These are phyloP conservation scores for Druon quercuslanigerum DNA, from an alignment of 1,140 invertebrate species.

Conservation along the genomic window DNA sequence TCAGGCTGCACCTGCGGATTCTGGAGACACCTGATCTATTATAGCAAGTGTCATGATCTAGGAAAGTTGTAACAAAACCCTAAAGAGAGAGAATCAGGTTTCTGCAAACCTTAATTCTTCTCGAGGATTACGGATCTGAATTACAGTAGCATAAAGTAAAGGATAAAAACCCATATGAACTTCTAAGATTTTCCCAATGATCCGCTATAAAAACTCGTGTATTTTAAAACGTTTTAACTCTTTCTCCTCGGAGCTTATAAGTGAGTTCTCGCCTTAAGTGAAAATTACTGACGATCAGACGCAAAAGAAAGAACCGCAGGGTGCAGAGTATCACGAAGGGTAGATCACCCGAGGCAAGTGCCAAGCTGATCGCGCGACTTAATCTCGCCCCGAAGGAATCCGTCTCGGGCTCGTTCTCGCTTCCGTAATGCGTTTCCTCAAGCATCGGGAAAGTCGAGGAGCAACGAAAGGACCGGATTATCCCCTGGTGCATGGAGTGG, in stretches of 20 bases:
- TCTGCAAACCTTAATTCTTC: background rate
- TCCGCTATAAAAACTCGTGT: background rate
- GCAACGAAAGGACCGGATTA: slow-evolving; percentile 36
- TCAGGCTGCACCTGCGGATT: too few species aligned
- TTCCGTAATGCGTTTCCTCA: slow-evolving; percentile 27
- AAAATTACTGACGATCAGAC: slow-evolving; percentile 24
- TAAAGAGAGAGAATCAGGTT: background rate
- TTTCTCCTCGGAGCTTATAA: background rate
- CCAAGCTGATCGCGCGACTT: slow-evolving; percentile 27
- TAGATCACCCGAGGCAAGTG: slow-evolving; percentile 20
- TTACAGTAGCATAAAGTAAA: too few species aligned
- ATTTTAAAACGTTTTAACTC: background rate
- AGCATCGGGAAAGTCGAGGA: slow-evolving; percentile 4
- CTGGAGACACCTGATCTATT: too few species aligned
- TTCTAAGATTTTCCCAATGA: too few species aligned
- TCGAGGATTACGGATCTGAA: background rate
- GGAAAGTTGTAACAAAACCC: too few species aligned
- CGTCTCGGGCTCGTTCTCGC: background rate
- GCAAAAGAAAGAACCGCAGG: slow-evolving; percentile 24
- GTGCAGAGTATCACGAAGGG: slow-evolving; percentile 1
- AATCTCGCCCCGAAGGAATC: slow-evolving; percentile 25
- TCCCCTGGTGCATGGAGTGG: slow-evolving; percentile 18
- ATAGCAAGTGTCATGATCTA: too few species aligned
- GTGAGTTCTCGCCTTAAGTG: slow-evolving; percentile 1
- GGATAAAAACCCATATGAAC: too few species aligned